A percentile compares a stretch with the other conserved stretches of the same genome.
Conservation (phyloP, 2,113 vertebrate genomes). For the Phaethornis superciliosus region DNA sequence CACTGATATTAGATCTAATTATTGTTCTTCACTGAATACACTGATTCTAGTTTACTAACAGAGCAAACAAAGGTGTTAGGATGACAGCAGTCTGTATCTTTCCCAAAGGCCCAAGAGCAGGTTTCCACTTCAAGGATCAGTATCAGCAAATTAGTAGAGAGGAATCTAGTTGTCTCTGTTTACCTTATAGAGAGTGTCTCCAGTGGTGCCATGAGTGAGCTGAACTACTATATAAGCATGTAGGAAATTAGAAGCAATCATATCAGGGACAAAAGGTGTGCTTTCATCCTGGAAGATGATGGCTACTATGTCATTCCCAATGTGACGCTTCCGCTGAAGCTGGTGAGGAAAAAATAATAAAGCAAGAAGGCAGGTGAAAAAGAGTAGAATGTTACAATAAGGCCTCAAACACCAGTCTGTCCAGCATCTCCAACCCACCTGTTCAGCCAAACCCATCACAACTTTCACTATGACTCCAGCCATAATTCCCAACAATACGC, state of each 20-base stretch:
- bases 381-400: not conserved
- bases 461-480: not conserved
- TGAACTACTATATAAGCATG: constrained; percentile 89
- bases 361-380: not conserved
- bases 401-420: not conserved
- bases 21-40: not conserved
- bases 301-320: constrained; percentile 92
- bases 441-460: not conserved
- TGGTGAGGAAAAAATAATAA: constrained; percentile 37
- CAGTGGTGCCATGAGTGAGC: constrained; percentile 64
- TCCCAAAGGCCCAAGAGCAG: not conserved
- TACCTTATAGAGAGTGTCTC: constrained; percentile 75
- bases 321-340: constrained; percentile 92
- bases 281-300: constrained; percentile 89
- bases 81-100: not conserved
- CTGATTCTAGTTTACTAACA: not conserved
- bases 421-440: not conserved
- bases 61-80: not conserved
- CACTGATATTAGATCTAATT: not conserved
- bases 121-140: not conserved
- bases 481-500: not conserved
- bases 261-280: constrained; percentile 86
- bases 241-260: constrained; percentile 90
- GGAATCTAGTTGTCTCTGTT: not conserved
- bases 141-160: not conserved